Base-by-base conservation (phyloP, 2,888 invertebrate genomes). In the Miltochrista miniata region DNA sequence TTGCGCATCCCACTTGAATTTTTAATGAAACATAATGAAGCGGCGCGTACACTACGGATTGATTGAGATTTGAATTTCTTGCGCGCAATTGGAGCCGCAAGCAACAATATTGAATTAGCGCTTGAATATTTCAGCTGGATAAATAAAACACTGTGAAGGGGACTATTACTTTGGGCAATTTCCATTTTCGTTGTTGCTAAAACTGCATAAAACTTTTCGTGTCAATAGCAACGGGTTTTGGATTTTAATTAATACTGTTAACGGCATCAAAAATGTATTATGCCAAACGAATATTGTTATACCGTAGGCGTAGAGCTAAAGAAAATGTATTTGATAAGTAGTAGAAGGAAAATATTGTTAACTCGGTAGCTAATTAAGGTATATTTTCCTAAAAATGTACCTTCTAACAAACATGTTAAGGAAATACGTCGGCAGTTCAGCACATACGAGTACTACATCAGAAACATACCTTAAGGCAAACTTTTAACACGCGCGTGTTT, bases 21-120 rank as follows among this genome's bases (percentile, higher is more conserved):
- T 89, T 89, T 86, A 86, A 90, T 90, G 83, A 83, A 85, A 82
- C 79, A 77, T 84, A 83, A 85, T 80, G 76, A 81, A 85, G 74
- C 70, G 70, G 71, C 76, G 81, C 79, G 78, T 70, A 78, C 77
- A 72, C 76, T 67, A 63, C 68, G 72, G 81, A 86, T 88, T 89
- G 89, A 90, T 90, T 87, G 85, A 80, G 81, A 84, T 89, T 90
- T 88, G 82, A 87, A 89, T 87, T 85, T 84, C 83, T 85, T 81
- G 83, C 78, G 80, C 79, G 72, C 84, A 85, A 83, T 83, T 81
- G 83, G 78, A 79, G 72, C 72, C 70, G 71, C 76, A 63, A 69
- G 68, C 67, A 63, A 52, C 72, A 72, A 82, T 83, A 87, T 87
- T 83, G 79, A 82, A 84, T 89, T 88, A 88, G 76, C 75, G 72